Base-by-base conservation (phyloP, 2,888 invertebrate species). In the Caenorhabditis panamensis region DNA sequence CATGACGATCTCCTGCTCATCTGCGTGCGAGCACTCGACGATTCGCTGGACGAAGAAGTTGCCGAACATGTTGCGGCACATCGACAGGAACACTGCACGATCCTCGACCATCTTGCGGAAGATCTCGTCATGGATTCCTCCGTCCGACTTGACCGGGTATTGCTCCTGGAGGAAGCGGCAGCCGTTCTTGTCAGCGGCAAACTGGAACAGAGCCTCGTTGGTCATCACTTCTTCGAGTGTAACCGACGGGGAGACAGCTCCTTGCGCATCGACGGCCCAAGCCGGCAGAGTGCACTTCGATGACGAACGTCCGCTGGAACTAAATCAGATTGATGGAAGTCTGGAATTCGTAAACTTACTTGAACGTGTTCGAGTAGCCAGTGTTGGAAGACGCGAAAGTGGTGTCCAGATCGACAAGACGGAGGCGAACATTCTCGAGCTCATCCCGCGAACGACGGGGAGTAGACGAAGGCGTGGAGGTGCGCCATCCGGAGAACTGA, bases 41-140 rank as follows among this genome's bases (percentile, higher is more conserved):
- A 88, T 79, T n/a, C 81, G 73, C 76, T 88, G 87, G 8, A 86
- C 69, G 64, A 86, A 85, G 67, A 88, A 88, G 79, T 88, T 88
- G 8, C 84, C 87, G 62, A 88, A 88, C 62, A 88, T 85, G 62
- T 88, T 85, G 22, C 78, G 71, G 61, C 84, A 86, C 69, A 88
- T 81, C 36, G 73, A 66, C 28, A 75, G 51, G 64, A 82, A 82
- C 8, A 58, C 18, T 1, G 26, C 37, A 13, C 64, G 67, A 24
- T 79, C 67, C 37, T 78, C 79, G 18, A 84, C 82, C 37, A 84
- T 72, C 51, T 75, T 71, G 4, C 68, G 51, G 63, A 80, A 80
- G 31, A 80, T 69, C 13, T 76, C 64, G 22, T 80, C 75, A 18
- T 76, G 80, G 22, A 80, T 28, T 31, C 64, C 71, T 11, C 64